These are phyloP conservation scores for Dermolepida albohirtum DNA, from an alignment of 2,888 invertebrate genomes.

Conservation along the genomic window DNA sequence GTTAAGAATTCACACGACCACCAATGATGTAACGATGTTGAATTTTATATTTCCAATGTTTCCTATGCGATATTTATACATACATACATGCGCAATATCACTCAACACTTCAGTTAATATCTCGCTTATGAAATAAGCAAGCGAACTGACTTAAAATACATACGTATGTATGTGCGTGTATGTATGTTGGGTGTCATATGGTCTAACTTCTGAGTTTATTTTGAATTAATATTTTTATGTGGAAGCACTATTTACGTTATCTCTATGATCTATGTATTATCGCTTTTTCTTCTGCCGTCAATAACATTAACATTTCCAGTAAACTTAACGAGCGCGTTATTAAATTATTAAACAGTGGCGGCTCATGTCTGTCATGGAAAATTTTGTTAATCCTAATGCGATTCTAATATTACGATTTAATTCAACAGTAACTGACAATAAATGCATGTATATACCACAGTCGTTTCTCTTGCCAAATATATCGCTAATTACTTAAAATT, in stretches of 20 bases:
- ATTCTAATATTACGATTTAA: too few species aligned
- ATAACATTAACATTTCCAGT: conserved; percentile 14
- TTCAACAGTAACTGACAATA: too few species aligned
- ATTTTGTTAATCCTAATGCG: background rate
- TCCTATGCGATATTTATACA: conserved; percentile 41
- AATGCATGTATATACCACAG: too few species aligned
- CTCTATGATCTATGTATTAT: conserved; percentile 47
- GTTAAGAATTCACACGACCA: conserved; percentile 40
- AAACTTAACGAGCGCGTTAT: conserved; percentile 4
- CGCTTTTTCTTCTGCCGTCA: conserved; percentile 38
- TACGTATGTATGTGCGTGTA: conserved; percentile 40
- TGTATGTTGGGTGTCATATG: conserved; percentile 49
- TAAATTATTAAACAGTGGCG: conserved; percentile 6
- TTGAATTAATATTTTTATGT: conserved; percentile 53
- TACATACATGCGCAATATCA: conserved; percentile 47
- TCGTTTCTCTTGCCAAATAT: too few species aligned
- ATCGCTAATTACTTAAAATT: too few species aligned
- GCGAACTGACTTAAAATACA: conserved; percentile 42
- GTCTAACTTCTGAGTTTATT: conserved; percentile 49
- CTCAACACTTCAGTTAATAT: conserved; percentile 51
- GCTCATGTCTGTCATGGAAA: conserved; percentile 14
- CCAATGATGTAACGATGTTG: conserved; percentile 42
- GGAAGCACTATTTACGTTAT: conserved; percentile 47
- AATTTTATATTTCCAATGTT: conserved; percentile 41
- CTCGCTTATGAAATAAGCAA: conserved; percentile 50